These are phyloP conservation scores for Parnassius orleans DNA, from an alignment of 2,888 invertebrate species.

Conservation along the genomic window DNA sequence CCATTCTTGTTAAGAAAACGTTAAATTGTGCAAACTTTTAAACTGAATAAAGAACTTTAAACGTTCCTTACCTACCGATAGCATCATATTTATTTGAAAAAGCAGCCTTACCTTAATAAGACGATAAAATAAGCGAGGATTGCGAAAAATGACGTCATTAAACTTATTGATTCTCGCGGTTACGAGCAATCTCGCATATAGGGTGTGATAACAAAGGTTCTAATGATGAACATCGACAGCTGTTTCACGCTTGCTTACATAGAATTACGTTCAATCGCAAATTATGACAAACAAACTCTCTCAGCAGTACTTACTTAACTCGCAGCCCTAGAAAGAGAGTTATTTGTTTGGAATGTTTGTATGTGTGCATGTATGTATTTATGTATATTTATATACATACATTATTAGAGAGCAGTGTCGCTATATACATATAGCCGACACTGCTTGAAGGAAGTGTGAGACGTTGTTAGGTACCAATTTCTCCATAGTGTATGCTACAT, in stretches of 20 bases:
- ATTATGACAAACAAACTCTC: not conserved
- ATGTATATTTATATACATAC: no score
- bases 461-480: no score
- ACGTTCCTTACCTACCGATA: constrained; percentile 28
- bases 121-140: constrained; percentile 52
- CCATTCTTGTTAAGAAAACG: no score
- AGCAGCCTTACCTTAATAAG: constrained; percentile 50
- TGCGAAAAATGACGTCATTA: constrained; percentile 60
- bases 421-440: no score
- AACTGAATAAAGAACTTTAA: not conserved
- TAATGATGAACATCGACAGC: constrained; percentile 17
- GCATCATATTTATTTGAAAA: constrained; percentile 50
- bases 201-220: constrained; percentile 14
- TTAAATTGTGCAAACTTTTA: no score
- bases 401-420: no score
- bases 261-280: constrained; percentile 5
- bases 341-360: no score
- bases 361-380: no score
- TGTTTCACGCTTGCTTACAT: constrained; percentile 1
- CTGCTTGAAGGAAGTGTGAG: no score
- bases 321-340: no score
- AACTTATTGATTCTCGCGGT: constrained; percentile 46
- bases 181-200: constrained; percentile 14
- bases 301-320: no score
- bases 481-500: no score